phyloP scores from a whole-genome alignment of 2,113 vertebrate genomes.

The Lanius collurio region DNA sequence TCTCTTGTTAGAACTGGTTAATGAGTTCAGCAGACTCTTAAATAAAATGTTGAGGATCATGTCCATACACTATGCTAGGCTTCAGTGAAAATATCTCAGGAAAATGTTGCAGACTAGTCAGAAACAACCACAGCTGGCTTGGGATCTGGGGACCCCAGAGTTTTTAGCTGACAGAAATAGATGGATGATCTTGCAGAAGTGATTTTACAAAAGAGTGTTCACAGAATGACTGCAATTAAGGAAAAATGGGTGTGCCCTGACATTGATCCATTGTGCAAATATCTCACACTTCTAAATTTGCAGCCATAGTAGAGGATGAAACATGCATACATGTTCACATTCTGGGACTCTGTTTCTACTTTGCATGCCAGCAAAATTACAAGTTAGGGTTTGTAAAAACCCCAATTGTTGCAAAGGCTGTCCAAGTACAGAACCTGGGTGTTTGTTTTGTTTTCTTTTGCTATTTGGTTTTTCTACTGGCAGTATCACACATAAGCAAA shows the following conservation, averaged over 20 bases:
- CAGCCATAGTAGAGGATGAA: neutral
- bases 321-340: neutral
- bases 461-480: neutral
- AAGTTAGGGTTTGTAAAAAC: neutral
- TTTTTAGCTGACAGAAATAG: neutral
- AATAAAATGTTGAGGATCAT: neutral
- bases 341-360: neutral
- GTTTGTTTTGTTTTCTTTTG: neutral
- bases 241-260: neutral
- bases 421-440: neutral
- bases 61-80: neutral
- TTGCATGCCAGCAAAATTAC: neutral
- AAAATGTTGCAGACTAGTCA: neutral
- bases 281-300: neutral
- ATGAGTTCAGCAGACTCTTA: neutral
- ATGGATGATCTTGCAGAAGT: conserved; percentile 5
- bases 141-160: neutral
- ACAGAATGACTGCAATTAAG: neutral
- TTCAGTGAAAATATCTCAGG: neutral
- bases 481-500: neutral
- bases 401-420: neutral
- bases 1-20: neutral
- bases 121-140: neutral
- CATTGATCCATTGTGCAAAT: neutral
- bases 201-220: neutral